Conservation (phyloP, 1,140 invertebrate species). For the Cydia fagiglandana region DNA sequence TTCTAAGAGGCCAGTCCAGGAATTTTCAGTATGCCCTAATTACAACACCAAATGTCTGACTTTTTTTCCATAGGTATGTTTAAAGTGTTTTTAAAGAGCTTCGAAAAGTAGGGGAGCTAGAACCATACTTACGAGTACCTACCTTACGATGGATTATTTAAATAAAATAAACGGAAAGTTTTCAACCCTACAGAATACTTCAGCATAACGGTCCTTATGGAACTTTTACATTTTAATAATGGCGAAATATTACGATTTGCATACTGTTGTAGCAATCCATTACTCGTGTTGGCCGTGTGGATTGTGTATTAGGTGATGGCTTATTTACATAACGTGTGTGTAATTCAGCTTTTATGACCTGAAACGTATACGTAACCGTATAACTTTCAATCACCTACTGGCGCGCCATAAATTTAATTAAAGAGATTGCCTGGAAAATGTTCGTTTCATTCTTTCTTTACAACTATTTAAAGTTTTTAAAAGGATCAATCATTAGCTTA, state of each 20-base stretch:
- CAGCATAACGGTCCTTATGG: constrained; percentile 39
- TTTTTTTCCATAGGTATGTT: too few relatives aligned
- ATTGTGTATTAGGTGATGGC: constrained; percentile 36
- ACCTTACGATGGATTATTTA: too few relatives aligned
- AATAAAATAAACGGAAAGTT: constrained; percentile 1
- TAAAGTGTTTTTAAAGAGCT: too few relatives aligned
- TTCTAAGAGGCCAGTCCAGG: too few relatives aligned
- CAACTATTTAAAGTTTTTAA: background rate
- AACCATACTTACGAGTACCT: too few relatives aligned
- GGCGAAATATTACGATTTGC: constrained; percentile 43
- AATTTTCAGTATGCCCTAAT: too few relatives aligned
- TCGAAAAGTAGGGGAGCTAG: too few relatives aligned
- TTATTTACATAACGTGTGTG: constrained; percentile 37
- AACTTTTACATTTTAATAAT: constrained; percentile 44
- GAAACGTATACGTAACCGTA: constrained; percentile 15
- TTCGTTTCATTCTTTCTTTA: background rate
- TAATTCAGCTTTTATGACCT: constrained; percentile 36
- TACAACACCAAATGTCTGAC: too few relatives aligned
- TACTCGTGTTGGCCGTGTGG: constrained; percentile 37
- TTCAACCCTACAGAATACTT: constrained; percentile 38
- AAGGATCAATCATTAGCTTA: too few relatives aligned
- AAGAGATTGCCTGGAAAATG: background rate
- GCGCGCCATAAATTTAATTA: constrained; percentile 2
- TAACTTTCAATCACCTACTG: constrained; percentile 5
- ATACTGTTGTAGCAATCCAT: constrained; percentile 47